Percentiles rank a stretch among this genome's conserved stretches.
phyloP scores from a whole-genome alignment of 2,113 vertebrate genomes.

The Otus sunia region DNA sequence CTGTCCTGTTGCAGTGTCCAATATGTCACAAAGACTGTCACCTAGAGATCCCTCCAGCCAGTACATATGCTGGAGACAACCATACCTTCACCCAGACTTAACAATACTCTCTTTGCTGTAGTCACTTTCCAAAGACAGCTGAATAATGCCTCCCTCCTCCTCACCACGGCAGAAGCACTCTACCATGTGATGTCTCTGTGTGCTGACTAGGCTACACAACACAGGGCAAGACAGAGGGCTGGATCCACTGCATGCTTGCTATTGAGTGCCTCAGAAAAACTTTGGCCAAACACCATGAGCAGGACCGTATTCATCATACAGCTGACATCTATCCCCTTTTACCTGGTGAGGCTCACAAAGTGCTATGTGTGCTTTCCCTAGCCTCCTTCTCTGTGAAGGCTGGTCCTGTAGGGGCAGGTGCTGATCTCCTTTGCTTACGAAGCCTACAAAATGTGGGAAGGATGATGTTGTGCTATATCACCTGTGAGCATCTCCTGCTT shows the following conservation, averaged over 20 bases:
- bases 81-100: background rate
- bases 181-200: background rate
- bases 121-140: background rate
- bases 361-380: background rate
- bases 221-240: background rate
- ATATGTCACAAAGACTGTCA: background rate
- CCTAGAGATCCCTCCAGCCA: background rate
- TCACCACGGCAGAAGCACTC: background rate
- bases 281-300: background rate
- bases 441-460: background rate
- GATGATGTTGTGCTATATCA: background rate
- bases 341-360: background rate
- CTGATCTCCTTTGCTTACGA: background rate
- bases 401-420: background rate
- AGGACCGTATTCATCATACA: background rate
- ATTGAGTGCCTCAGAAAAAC: background rate
- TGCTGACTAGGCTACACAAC: too few species aligned
- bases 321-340: background rate
- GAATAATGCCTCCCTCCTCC: background rate
- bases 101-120: background rate
- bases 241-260: background rate
- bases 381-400: background rate
- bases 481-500: background rate
- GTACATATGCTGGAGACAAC: background rate
- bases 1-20: background rate